Evolutionary conservation across 2,797 vertebrate species (phyloP).

Genomic region (Acanthurus tractus): DNA sequence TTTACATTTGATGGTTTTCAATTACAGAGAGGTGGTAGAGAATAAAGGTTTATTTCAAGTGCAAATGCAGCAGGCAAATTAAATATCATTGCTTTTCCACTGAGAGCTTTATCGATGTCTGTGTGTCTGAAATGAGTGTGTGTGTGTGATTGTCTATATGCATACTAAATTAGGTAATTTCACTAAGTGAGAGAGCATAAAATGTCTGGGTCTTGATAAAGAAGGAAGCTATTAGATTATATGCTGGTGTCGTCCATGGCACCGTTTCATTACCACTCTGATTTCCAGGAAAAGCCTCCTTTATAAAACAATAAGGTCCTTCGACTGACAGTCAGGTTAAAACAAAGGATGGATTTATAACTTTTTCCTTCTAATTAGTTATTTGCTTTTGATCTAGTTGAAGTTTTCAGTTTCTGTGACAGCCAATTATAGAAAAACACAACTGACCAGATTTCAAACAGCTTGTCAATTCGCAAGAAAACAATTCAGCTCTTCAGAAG

Average conservation of each 20-base stretch:
- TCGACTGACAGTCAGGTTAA: background rate
- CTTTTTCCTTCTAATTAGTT: conserved; percentile 2
- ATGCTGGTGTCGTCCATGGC: conserved; percentile 1
- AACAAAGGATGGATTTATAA: background rate
- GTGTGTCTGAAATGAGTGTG: background rate
- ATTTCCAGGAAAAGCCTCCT: background rate
- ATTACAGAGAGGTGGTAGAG: conserved; percentile 11
- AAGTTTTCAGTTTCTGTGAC: conserved; percentile 13
- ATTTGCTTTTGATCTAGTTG: background rate
- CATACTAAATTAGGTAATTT: background rate
- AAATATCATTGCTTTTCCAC: background rate
- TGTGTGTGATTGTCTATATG: background rate
- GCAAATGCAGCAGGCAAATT: conserved; percentile 20
- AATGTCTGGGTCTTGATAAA: background rate
- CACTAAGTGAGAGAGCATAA: background rate
- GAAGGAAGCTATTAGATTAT: conserved; percentile 15
- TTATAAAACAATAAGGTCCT: background rate
- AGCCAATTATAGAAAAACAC: conserved; percentile 15
- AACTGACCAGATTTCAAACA: conserved; percentile 17
- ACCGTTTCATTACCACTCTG: conserved; percentile 9
- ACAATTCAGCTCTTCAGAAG: conserved; percentile 2
- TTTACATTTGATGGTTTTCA: conserved; percentile 56
- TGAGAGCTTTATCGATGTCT: background rate
- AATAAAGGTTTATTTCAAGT: conserved; percentile 38
- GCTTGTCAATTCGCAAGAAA: conserved; percentile 3